These are phyloP conservation scores for Merops nubicus DNA, from an alignment of 2,113 vertebrate species.

Conservation along the genomic window DNA sequence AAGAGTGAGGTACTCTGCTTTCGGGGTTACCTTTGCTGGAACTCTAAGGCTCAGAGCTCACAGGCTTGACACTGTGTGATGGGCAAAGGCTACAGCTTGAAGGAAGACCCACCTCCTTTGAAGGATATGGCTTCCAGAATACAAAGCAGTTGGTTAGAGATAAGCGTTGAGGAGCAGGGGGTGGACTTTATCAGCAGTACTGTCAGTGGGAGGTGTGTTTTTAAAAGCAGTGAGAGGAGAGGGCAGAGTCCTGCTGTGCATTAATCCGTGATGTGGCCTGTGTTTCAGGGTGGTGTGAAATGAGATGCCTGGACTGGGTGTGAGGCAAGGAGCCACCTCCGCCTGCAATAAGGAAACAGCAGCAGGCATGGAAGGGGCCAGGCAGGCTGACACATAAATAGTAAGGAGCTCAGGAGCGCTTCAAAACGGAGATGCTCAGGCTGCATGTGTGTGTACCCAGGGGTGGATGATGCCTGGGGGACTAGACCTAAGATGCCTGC, in stretches of 20 bases:
- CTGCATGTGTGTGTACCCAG: neutral
- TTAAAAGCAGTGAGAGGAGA: neutral
- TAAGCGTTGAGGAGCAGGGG: neutral
- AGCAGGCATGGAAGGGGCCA: neutral
- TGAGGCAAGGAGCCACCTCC: constrained; percentile 4
- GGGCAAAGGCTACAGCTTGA: neutral
- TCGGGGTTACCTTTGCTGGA: neutral
- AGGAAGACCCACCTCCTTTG: neutral
- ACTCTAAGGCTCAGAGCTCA: neutral
- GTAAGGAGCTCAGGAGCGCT: neutral
- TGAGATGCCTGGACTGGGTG: constrained; percentile 39
- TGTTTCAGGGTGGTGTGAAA: constrained; percentile 31
- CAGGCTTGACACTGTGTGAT: neutral
- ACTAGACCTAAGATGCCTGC: neutral
- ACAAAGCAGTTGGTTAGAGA: neutral
- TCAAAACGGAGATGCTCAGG: neutral
- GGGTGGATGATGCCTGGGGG: neutral
- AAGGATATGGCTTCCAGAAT: neutral
- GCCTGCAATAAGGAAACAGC: constrained; percentile 36
- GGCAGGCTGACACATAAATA: neutral
- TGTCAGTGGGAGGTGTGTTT: neutral
- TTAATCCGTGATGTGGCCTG: neutral
- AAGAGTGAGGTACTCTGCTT: neutral
- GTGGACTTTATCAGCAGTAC: neutral
- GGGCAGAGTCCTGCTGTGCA: constrained; percentile 34